Base-by-base conservation (phyloP, 1,140 invertebrate species). In the Platyscapa corneri region DNA sequence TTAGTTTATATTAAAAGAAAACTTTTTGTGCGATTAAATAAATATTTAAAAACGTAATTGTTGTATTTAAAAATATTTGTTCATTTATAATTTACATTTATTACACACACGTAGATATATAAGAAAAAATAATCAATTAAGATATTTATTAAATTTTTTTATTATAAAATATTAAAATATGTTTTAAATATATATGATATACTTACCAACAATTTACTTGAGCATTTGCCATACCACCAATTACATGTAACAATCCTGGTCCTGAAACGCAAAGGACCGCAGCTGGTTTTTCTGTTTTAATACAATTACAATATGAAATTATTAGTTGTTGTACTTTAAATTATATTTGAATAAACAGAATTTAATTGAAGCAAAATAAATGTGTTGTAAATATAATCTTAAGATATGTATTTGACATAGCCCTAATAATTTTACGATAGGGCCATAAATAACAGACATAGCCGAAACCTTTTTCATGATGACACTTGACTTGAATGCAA, bases 181-280 rank as follows among this genome's bases (percentile, higher is more conserved):
- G 2, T 46, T 30, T 16, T 10, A 46, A 30, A 46, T 46, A 46
- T 75, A 10, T 46, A 75, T n/a, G 1, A 42, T n/a, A 46, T 65
- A 90, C 89, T 89, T 92, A 96, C 98, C 98, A 99, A 90, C 97
- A 97, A 92, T 99, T 99, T 6, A 98, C 94, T 94, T 98, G 97
- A 30, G 98, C 98, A 95, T 99, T 99, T 23, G 98, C 98, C 96
- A 99, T 97, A 34, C 98, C 98, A 78, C 97, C 97, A 75, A 97
- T 95, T 67, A 97, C 96, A 94, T 99, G 98, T 14, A 99, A 93
- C 14, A 99, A 90, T n/a, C 98, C 98, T 18, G 98, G 98, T 6
- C 98, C 98, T 42, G 98, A 98, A 3, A 99, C 98, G 16, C 97
- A 97, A 14, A 99, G 92, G 88, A 98, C 98, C n/a, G 96, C 97